phyloP scores from a whole-genome alignment of 2,888 invertebrate genomes.

The Oeneis ivallda region DNA sequence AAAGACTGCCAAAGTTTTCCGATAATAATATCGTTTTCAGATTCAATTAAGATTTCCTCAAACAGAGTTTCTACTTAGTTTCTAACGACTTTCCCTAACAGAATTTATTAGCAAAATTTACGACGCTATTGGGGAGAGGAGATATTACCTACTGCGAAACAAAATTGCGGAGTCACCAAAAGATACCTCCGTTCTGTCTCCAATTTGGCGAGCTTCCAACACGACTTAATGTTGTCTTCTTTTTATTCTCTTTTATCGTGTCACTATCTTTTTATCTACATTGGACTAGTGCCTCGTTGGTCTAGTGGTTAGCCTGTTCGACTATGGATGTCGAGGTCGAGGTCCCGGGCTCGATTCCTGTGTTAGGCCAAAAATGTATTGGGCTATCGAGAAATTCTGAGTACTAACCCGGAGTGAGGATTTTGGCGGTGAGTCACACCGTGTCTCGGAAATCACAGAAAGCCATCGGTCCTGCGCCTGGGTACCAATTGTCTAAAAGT shows the following conservation, averaged over 20 bases:
- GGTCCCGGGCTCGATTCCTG: too few species aligned
- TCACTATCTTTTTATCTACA: not conserved
- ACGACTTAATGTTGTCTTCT: slow-evolving; percentile 15
- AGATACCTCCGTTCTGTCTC: slow-evolving; percentile 21
- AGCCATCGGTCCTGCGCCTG: too few species aligned
- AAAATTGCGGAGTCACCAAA: slow-evolving; percentile 24
- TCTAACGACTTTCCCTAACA: slow-evolving; percentile 21
- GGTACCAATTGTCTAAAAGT: too few species aligned
- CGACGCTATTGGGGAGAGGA: slow-evolving; percentile 17
- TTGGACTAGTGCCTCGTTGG: too few species aligned
- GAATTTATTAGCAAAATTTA: slow-evolving; percentile 25
- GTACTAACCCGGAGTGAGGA: too few species aligned
- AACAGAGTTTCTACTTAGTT: slow-evolving; percentile 8
- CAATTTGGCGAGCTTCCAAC: slow-evolving; percentile 27
- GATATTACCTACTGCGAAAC: slow-evolving; percentile 26
- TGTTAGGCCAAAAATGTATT: too few species aligned
- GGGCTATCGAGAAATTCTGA: too few species aligned
- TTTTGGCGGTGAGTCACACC: too few species aligned
- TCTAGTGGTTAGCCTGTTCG: too few species aligned
- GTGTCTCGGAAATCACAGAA: too few species aligned
- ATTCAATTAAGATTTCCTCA: slow-evolving; percentile 22
- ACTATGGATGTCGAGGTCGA: too few species aligned
- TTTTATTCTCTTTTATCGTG: not conserved
- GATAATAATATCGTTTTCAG: slow-evolving; percentile 16
- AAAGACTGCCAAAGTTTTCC: not conserved